A percentile compares a stretch with the other conserved stretches of the same genome.
These are phyloP conservation scores for Andricus curvator DNA, from an alignment of 2,888 invertebrate genomes.

Conservation along the genomic window DNA sequence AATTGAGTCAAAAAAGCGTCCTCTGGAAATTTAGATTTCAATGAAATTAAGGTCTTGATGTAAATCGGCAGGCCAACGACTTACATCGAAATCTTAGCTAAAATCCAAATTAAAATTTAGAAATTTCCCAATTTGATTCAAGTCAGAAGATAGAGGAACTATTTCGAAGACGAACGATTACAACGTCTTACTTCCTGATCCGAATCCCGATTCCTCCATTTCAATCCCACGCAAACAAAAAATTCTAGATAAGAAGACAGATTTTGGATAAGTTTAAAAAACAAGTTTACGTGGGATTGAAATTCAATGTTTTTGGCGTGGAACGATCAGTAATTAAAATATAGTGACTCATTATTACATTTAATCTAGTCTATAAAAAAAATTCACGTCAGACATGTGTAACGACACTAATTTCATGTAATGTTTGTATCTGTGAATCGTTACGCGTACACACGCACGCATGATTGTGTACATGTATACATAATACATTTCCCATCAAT, in stretches of 20 bases:
- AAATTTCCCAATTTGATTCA: background rate
- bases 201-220: slow-evolving; percentile 32
- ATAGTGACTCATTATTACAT: slow-evolving; percentile 52
- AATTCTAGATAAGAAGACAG: background rate
- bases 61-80: slow-evolving; percentile 29
- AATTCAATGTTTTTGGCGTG: slow-evolving; percentile 12
- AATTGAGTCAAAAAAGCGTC: background rate
- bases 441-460: slow-evolving; percentile 47
- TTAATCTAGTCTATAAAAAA: slow-evolving; percentile 44
- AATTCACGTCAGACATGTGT: slow-evolving; percentile 51
- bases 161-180: slow-evolving; percentile 25
- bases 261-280: slow-evolving; percentile 6
- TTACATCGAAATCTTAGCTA: slow-evolving; percentile 15
- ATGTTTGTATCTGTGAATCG: slow-evolving; percentile 53
- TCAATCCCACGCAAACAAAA: slow-evolving; percentile 10
- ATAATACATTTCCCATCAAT: slow-evolving; percentile 45
- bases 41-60: background rate
- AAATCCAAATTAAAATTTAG: background rate
- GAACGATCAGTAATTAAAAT: slow-evolving; percentile 43
- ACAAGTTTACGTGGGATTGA: slow-evolving; percentile 47
- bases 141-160: slow-evolving; percentile 9
- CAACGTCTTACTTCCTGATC: slow-evolving; percentile 28
- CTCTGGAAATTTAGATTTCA: slow-evolving; percentile 1
- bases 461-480: slow-evolving; percentile 45
- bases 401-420: slow-evolving; percentile 54